A percentile compares a stretch with the other conserved stretches of the same genome.
These are phyloP conservation scores for Mesoligia furuncula DNA, from an alignment of 2,888 invertebrate species.

Conservation along the genomic window DNA sequence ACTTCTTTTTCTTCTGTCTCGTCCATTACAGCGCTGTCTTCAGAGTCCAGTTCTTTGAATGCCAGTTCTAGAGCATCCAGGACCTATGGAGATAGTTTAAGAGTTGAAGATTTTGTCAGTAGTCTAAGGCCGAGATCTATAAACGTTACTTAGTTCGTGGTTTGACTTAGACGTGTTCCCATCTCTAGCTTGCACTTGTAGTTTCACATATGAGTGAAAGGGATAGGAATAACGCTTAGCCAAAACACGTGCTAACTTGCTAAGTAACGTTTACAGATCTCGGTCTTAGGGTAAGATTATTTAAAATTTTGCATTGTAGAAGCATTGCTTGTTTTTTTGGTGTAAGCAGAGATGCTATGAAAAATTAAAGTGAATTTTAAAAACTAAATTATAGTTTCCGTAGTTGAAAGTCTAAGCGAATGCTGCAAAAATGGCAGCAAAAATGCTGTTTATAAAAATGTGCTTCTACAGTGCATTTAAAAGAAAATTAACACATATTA, in stretches of 20 bases:
- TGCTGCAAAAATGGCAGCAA: background rate
- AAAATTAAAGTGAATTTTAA: background rate
- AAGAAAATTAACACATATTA: conserved; percentile 55
- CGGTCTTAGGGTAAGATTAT: conserved; percentile 20
- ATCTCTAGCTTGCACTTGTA: background rate
- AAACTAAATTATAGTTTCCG: background rate
- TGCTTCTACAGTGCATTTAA: conserved; percentile 48
- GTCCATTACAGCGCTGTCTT: conserved; percentile 87
- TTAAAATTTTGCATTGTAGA: conserved; percentile 50
- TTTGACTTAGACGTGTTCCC: background rate
- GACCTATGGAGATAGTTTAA: conserved; percentile 83
- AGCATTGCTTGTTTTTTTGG: conserved; percentile 36
- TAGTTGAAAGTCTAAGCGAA: background rate
- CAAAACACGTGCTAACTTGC: too few relatives aligned
- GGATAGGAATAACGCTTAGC: background rate
- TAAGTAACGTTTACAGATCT: background rate
- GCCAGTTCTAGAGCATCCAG: conserved; percentile 92
- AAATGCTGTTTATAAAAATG: background rate
- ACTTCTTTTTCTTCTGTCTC: conserved; percentile 73
- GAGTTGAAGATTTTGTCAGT: conserved; percentile 22
- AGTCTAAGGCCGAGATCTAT: background rate
- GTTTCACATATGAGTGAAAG: background rate
- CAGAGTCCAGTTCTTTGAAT: conserved; percentile 91
- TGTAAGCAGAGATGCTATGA: conserved; percentile 11
- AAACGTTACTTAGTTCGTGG: background rate